Base-by-base conservation (phyloP, 2,888 invertebrate genomes). In the Hedya salicella region DNA sequence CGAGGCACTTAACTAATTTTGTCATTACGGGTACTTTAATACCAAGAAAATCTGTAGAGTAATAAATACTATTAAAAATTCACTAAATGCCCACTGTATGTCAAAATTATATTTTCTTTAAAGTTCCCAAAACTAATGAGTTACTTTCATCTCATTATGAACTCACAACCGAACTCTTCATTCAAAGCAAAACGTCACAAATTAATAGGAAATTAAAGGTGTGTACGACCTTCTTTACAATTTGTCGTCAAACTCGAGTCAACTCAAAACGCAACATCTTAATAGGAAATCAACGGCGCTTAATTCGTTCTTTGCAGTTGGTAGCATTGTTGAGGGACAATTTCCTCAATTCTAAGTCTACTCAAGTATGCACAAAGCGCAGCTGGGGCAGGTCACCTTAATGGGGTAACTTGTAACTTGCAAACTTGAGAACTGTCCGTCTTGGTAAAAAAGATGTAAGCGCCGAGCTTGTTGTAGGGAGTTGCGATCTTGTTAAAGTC, bases 341-440 rank as follows among this genome's bases (percentile, higher is more conserved):
- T 54, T 8, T 3, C 21, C 19, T n/a, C 16, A 46, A 17, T 40
- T 66, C 19, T 30, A 19, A 40, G 44, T 30, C 57, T 52, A 66
- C 61, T 62, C 49, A 62, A 68, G 65, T 68, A 68, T 68, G 68
- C 65, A 68, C 62, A 57, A 68, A 62, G 52, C 57, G 53, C 68
- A 62, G 14, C 9, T n/a, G 36, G 36, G 57, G 19, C 19, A 32
- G 42, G 17, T 52, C 30, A 64, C 60, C 60, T 66, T 61, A 66
- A 66, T 66, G 60, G 66, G 48, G 61, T 40, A 30, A 56, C 68
- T 49, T 19, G 61, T 40, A 30, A 56, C 68, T 49, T 19, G 60
- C 13, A 30, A 48, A 49, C 49, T 54, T 17, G 11, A 2, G 16
- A 53, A 39, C 52, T 56, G 3, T 39, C 1, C 40, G 13, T 16